Percentiles rank a stretch among this genome's conserved stretches.
Evolutionary conservation across 2,888 invertebrate species (phyloP).

Genomic region (Idaea straminata): DNA sequence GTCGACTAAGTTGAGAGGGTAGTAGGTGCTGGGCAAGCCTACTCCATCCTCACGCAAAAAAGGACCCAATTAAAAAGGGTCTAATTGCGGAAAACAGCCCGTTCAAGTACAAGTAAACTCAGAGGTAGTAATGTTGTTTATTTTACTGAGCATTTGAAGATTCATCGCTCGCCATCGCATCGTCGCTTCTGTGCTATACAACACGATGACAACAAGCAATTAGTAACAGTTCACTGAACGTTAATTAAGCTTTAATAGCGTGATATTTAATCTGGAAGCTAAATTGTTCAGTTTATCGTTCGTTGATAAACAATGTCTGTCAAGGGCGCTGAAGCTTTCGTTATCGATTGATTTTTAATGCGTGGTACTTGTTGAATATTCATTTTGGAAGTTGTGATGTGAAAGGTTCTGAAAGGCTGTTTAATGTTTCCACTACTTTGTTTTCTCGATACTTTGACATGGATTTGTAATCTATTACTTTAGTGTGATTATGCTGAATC

Average conservation of each 20-base stretch:
- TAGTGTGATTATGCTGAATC: too few species aligned
- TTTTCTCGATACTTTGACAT: background rate
- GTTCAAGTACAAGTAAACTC: too few species aligned
- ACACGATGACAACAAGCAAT: conserved; percentile 34
- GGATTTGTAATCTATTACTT: too few species aligned
- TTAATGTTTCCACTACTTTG: background rate
- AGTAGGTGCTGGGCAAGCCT: too few species aligned
- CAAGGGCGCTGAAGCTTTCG: conserved; percentile 34
- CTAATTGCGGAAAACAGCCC: too few species aligned
- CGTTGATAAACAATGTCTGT: conserved; percentile 51
- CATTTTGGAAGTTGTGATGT: background rate
- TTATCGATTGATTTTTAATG: conserved; percentile 28
- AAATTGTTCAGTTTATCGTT: conserved; percentile 60
- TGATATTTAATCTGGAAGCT: conserved; percentile 58
- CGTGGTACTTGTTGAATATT: conserved; percentile 18
- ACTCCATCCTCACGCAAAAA: too few species aligned
- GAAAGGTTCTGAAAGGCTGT: background rate
- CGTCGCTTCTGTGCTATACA: background rate
- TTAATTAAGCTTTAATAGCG: conserved; percentile 61
- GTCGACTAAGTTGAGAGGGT: too few species aligned
- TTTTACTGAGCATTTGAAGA: background rate
- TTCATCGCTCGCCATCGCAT: background rate
- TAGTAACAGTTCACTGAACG: conserved; percentile 51
- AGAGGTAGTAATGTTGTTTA: background rate
- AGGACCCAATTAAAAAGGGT: too few species aligned